phyloP scores from a whole-genome alignment of 2,797 vertebrate genomes.

The Thripadectes ignobilis region DNA sequence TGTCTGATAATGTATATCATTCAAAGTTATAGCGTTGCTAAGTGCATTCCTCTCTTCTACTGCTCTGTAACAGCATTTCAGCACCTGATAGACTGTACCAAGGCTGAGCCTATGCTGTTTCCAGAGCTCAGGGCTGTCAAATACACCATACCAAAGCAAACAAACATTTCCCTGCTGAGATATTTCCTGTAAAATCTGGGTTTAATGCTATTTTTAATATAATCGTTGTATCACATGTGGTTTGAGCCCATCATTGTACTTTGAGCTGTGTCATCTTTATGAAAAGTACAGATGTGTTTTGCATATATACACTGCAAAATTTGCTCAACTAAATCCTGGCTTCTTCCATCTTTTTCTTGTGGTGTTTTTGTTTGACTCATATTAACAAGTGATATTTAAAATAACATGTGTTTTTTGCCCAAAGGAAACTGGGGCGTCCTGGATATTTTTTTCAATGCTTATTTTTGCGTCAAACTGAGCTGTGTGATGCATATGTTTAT shows the following conservation, averaged over 20 bases:
- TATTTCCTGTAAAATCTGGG: not conserved
- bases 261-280: not conserved
- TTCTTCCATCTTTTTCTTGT: not conserved
- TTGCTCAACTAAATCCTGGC: not conserved
- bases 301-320: not conserved
- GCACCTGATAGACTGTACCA: not conserved
- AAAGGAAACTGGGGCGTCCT: not conserved
- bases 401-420: not conserved
- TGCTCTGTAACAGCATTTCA: conserved; percentile 57
- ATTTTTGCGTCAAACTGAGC: not conserved
- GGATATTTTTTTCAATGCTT: not conserved
- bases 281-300: not conserved
- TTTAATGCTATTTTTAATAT: not conserved
- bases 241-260: not conserved
- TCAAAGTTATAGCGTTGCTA: not conserved
- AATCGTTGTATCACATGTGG: not conserved
- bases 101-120: not conserved
- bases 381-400: not conserved
- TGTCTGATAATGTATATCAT: conserved; percentile 14
- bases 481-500: not conserved
- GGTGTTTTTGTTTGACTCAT: not conserved
- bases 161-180: not conserved
- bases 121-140: conserved; percentile 4
- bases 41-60: conserved; percentile 50
- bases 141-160: not conserved